Evolutionary conservation across 2,888 invertebrate genomes (phyloP).

Genomic region (Ochropacha duplaris): DNA sequence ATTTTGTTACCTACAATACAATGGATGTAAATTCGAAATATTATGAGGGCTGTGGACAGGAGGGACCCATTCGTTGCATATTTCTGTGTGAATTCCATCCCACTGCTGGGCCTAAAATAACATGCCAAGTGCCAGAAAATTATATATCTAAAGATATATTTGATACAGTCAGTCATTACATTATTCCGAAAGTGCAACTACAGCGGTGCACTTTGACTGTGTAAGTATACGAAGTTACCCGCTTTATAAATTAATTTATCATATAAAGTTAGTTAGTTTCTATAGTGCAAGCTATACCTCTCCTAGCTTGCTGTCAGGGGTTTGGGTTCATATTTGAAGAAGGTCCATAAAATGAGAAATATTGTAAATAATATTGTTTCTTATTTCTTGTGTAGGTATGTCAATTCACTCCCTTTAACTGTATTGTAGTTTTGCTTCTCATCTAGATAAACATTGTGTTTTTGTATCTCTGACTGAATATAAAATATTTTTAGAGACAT

Average conservation of each 20-base stretch:
- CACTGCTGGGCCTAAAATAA: constrained; percentile 90
- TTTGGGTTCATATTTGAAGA: too few species aligned
- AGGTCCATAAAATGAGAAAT: too few species aligned
- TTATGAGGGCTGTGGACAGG: constrained; percentile 84
- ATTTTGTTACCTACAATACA: constrained; percentile 23
- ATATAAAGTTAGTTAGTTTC: too few species aligned
- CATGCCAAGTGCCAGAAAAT: constrained; percentile 91
- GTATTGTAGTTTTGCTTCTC: too few species aligned
- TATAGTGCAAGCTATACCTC: too few species aligned
- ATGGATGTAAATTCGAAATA: constrained; percentile 77
- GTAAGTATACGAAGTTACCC: constrained; percentile 74
- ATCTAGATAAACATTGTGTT: too few species aligned
- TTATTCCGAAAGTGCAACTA: constrained; percentile 92
- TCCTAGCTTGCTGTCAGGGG: too few species aligned
- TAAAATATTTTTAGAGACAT: too few species aligned
- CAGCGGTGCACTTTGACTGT: constrained; percentile 90
- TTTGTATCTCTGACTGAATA: too few species aligned
- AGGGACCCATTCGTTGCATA: constrained; percentile 89
- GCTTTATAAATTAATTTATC: not conserved
- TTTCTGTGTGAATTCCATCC: constrained; percentile 91
- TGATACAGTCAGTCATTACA: constrained; percentile 91
- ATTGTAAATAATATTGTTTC: too few species aligned
- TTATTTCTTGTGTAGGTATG: too few species aligned
- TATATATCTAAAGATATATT: constrained; percentile 91
- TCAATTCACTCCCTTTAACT: too few species aligned